phyloP scores from a whole-genome alignment of 2,113 vertebrate genomes.

The Emberiza fucata region DNA sequence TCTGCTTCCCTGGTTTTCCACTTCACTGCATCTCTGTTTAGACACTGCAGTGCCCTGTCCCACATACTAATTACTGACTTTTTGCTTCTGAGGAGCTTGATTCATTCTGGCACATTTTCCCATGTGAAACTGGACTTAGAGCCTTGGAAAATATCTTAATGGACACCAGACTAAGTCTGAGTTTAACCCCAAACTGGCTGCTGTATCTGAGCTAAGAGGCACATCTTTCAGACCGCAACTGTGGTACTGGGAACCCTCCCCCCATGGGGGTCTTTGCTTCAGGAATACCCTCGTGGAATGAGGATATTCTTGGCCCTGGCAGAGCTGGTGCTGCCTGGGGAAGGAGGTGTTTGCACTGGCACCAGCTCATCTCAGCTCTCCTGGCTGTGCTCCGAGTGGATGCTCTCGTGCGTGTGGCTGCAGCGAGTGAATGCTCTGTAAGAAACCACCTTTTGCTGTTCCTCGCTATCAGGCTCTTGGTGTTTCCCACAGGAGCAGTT shows the following conservation, averaged over 20 bases:
- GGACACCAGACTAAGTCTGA: conserved; percentile 45
- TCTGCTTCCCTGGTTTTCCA: conserved; percentile 71
- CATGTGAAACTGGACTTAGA: conserved; percentile 77
- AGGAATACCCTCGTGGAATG: rapidly evolving
- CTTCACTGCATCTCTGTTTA: conserved; percentile 74
- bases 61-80: conserved; percentile 82
- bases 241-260: background rate
- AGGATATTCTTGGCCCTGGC: background rate
- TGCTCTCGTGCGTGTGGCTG: background rate
- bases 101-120: conserved; percentile 80
- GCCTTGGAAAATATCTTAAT: conserved; percentile 75
- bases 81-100: conserved; percentile 73
- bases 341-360: background rate
- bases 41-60: conserved; percentile 69
- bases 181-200: conserved; percentile 61
- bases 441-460: background rate
- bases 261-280: rapidly evolving
- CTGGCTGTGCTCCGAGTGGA: rapidly evolving
- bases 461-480: rapidly evolving
- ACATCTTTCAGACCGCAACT: background rate
- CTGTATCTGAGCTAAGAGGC: conserved; percentile 21
- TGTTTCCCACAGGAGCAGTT: background rate
- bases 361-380: background rate
- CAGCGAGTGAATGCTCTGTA: background rate
- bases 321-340: background rate